Conservation (phyloP, 1,140 invertebrate genomes). For the Heliconius himera region DNA sequence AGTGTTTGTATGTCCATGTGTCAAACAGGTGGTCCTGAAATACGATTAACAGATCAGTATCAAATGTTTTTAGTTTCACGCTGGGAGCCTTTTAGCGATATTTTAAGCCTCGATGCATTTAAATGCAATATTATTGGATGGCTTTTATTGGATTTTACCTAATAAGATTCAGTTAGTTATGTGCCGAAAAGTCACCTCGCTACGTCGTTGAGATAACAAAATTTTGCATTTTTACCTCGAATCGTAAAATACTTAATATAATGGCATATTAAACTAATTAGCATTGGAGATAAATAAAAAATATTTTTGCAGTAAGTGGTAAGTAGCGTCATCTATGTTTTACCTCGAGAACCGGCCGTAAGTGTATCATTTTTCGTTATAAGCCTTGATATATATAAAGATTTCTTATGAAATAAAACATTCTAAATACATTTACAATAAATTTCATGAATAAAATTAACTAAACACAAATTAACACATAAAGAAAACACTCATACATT, state of each 20-base stretch:
- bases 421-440: neutral
- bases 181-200: conserved; percentile 23
- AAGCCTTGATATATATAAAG: neutral
- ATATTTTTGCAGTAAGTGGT: neutral
- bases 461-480: neutral
- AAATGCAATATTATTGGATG: conserved; percentile 58
- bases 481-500: neutral
- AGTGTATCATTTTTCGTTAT: neutral
- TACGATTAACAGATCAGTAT: conserved; percentile 54
- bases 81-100: conserved; percentile 59
- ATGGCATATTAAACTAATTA: conserved; percentile 6
- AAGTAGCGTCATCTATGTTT: conserved; percentile 15
- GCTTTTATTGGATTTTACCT: conserved; percentile 48
- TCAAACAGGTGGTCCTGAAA: conserved; percentile 67
- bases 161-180: conserved; percentile 53
- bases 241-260: conserved; percentile 6
- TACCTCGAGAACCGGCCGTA: neutral
- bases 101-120: conserved; percentile 66
- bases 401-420: neutral
- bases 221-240: neutral
- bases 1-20: conserved; percentile 59
- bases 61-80: conserved; percentile 62
- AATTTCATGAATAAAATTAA: neutral
- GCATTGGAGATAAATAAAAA: neutral
- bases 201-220: conserved; percentile 11